phyloP scores from a whole-genome alignment of 2,888 invertebrate genomes.

The Gortyna flavago region DNA sequence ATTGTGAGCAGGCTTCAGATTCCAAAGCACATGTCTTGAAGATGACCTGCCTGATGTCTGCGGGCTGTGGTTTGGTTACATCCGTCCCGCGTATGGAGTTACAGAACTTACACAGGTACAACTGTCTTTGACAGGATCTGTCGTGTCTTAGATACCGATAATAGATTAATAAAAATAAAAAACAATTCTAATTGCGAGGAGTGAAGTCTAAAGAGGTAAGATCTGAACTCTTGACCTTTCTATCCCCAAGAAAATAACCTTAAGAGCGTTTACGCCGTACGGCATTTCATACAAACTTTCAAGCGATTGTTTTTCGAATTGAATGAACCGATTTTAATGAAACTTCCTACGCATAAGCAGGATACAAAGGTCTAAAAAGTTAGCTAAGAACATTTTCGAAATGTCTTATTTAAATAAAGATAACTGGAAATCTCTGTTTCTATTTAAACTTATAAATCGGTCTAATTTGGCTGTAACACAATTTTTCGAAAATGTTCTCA shows the following conservation, averaged over 20 bases:
- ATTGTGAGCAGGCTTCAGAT: constrained; percentile 40
- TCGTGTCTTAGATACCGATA: neutral
- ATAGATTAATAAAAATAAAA: neutral
- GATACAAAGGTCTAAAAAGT: too few relatives aligned
- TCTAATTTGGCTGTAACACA: too few relatives aligned
- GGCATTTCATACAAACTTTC: too few relatives aligned
- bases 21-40: constrained; percentile 52
- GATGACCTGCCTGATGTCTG: constrained; percentile 48
- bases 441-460: too few relatives aligned
- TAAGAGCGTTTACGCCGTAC: too few relatives aligned
- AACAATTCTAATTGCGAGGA: neutral
- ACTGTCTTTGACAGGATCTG: constrained; percentile 7
- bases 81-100: constrained; percentile 31
- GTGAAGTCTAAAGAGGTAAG: constrained; percentile 21
- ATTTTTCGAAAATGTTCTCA: too few relatives aligned
- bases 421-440: too few relatives aligned
- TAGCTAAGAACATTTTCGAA: too few relatives aligned
- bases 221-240: neutral
- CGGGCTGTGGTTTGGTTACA: constrained; percentile 51
- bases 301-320: too few relatives aligned
- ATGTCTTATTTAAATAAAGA: too few relatives aligned
- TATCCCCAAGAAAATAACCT: neutral
- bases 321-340: too few relatives aligned
- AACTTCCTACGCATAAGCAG: too few relatives aligned
- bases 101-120: constrained; percentile 22